These are phyloP conservation scores for Pseudomyrmex sp. DNA, from an alignment of 1,140 invertebrate species.

Conservation along the genomic window DNA sequence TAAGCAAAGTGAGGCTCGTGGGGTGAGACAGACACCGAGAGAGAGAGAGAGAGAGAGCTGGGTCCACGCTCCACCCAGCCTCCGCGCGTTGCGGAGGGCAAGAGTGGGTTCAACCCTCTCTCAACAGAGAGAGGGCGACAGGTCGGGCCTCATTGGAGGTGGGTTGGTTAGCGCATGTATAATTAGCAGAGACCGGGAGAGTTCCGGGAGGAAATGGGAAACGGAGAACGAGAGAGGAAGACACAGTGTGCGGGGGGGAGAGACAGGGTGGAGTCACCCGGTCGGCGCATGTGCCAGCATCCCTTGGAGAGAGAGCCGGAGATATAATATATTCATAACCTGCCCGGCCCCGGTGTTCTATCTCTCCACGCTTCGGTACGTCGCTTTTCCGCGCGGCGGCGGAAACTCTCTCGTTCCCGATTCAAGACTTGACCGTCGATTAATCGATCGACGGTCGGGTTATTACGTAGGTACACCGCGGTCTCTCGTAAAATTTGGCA, in stretches of 20 bases:
- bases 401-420: slow-evolving; percentile 61
- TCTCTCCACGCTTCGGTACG: slow-evolving; percentile 42
- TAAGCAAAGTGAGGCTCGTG: slow-evolving; percentile 79
- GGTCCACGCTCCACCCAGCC: slow-evolving; percentile 79
- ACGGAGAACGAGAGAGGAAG: slow-evolving; percentile 25
- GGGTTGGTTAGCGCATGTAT: slow-evolving; percentile 82
- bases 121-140: slow-evolving; percentile 70
- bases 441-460: slow-evolving; percentile 57
- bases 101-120: slow-evolving; percentile 76
- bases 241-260: slow-evolving; percentile 64
- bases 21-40: slow-evolving; percentile 47
- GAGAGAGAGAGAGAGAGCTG: slow-evolving; percentile 22
- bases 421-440: slow-evolving; percentile 66
- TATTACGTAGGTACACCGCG: slow-evolving; percentile 21
- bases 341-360: slow-evolving; percentile 68
- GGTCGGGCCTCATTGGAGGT: slow-evolving; percentile 76
- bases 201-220: slow-evolving; percentile 38
- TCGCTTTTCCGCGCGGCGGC: slow-evolving; percentile 61
- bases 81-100: slow-evolving; percentile 62
- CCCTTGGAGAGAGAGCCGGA: slow-evolving; percentile 72
- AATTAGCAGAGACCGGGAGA: slow-evolving; percentile 74
- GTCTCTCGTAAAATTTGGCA: no score
- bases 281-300: slow-evolving; percentile 82
- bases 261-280: slow-evolving; percentile 79
- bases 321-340: slow-evolving; percentile 82